phyloP scores from a whole-genome alignment of 2,113 vertebrate genomes.

The Sigmodon hispidus region DNA sequence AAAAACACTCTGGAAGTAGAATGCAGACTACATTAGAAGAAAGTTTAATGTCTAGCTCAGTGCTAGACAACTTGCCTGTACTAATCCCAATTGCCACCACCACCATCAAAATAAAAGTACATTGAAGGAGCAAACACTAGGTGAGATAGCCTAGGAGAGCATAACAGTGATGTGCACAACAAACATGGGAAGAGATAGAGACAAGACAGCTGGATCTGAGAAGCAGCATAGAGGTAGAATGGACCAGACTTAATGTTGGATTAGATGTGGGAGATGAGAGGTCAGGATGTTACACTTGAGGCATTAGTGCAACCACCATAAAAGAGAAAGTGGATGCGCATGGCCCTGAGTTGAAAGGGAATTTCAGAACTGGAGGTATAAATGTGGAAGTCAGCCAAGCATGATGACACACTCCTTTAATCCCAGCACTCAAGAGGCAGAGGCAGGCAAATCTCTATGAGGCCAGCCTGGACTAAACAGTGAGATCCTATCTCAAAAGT shows the following conservation, averaged over 20 bases:
- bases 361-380: background rate
- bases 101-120: background rate
- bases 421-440: background rate
- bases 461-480: background rate
- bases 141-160: fast-evolving
- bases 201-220: background rate
- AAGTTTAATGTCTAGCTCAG: background rate
- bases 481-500: background rate
- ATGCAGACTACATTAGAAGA: no score
- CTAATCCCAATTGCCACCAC: background rate
- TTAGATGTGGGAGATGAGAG: background rate
- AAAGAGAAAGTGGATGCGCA: background rate
- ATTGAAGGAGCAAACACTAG: background rate
- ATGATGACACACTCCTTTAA: background rate
- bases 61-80: background rate
- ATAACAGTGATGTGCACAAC: fast-evolving
- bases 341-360: background rate
- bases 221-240: background rate
- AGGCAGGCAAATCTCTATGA: background rate
- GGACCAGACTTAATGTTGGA: background rate
- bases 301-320: background rate
- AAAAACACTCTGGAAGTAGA: background rate
- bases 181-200: background rate
- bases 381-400: background rate
- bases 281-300: background rate